Base-by-base conservation (phyloP, 2,888 invertebrate genomes). In the Clepsis dumicolana region DNA sequence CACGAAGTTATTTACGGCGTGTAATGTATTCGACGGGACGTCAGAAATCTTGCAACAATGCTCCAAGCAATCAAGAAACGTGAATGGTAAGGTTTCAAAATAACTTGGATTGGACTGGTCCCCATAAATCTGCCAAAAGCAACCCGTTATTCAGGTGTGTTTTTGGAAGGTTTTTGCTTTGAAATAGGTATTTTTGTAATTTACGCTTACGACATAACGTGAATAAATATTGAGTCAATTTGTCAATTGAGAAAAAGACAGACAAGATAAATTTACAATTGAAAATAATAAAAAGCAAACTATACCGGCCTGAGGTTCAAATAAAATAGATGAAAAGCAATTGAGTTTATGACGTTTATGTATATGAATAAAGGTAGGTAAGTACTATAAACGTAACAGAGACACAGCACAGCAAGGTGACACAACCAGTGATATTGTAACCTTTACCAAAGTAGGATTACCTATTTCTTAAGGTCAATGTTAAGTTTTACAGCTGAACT, bases 401-500 rank as follows among this genome's bases (percentile, higher is more conserved):
- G 7, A 44, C 5, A 48, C 10, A 35, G 12, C 8, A 35, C 5
- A 21, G 48, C 12, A 48, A 48, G 48, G 10, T 21, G 21, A 48
- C 21, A 16, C 41, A 21, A 12, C 8, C 48, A 21, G 16, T 21
- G 1, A 12, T 48, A 21, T 21, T n/a, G 18, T 52, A 16, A 38
- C 25, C 25, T 29, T 27, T 44, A 12, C 61, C 27, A 62, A 61
- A 62, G 62, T 61, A 65, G 52, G 52, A 65, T 38, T 12, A 25
- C 29, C 12, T 27, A 14, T 60, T 65, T 44, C 16, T 38, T 56
- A 67, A 67, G 62, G 67, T 67, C 67, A 67, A 63, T 67, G 67
- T 57, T 57, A 67, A 67, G 56, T 67, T 67, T 67, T 67, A 67
- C 63, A 57, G 24, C 50, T 35, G 56, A 67, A 67, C 67, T 57